Conservation (phyloP, 2,797 vertebrate species). For the Austrolebias charrua region DNA sequence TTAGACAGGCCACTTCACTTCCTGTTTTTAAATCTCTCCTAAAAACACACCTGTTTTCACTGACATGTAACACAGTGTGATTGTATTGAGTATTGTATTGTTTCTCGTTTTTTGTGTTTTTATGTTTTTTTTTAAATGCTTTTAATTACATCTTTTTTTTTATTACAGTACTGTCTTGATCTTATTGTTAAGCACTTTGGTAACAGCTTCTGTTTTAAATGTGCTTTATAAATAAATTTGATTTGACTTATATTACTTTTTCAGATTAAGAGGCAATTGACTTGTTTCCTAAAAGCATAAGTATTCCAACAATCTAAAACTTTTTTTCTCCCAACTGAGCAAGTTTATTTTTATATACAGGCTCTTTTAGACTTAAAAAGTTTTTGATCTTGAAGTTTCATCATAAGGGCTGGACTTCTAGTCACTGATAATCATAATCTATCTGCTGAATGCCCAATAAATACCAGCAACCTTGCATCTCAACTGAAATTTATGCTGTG, state of each 20-base stretch:
- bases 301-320: conserved; percentile 3
- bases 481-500: conserved; percentile 3
- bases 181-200: no score
- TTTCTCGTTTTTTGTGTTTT: no score
- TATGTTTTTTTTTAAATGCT: no score
- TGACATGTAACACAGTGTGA: no score
- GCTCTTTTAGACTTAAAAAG: not conserved
- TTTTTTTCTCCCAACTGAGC: not conserved
- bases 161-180: no score
- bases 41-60: no score
- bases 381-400: not conserved
- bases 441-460: not conserved
- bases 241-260: not conserved
- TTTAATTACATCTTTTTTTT: no score
- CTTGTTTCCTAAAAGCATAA: not conserved
- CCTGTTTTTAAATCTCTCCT: no score
- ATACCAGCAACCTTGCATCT: conserved; percentile 5
- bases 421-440: not conserved
- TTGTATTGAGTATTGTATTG: no score
- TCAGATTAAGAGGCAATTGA: not conserved
- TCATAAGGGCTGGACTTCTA: not conserved
- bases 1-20: no score
- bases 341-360: not conserved
- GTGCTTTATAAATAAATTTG: no score
- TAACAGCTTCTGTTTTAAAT: no score